Evolutionary conservation across 2,888 invertebrate genomes (phyloP).

Genomic region (Strigamia maritima): DNA sequence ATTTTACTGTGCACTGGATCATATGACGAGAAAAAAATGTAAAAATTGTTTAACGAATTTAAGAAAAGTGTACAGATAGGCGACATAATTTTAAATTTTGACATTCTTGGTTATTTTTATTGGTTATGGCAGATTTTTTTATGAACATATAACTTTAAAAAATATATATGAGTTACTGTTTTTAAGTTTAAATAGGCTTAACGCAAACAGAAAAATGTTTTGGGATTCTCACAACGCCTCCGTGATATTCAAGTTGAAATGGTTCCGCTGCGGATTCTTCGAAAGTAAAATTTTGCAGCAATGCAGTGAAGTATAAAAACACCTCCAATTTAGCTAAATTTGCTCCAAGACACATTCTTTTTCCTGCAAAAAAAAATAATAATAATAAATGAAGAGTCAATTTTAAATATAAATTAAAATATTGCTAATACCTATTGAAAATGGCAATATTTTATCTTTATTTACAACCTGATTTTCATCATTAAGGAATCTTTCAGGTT

Average conservation of each 20-base stretch:
- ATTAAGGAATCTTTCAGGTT: constrained; percentile 15
- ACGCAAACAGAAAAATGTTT: not conserved
- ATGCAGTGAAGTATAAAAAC: constrained; percentile 1
- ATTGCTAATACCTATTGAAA: constrained; percentile 17
- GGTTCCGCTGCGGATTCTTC: not conserved
- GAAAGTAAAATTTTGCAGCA: not conserved
- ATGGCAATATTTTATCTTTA: constrained; percentile 26
- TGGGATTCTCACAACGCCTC: not conserved
- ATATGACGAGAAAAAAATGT: too few relatives aligned
- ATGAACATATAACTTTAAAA: too few relatives aligned
- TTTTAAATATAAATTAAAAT: not conserved
- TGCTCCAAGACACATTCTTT: constrained; percentile 1
- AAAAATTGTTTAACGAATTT: too few relatives aligned
- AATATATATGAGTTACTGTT: too few relatives aligned
- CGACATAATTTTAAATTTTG: too few relatives aligned
- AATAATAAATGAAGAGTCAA: not conserved
- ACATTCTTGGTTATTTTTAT: too few relatives aligned
- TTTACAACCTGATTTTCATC: not conserved
- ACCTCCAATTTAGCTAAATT: constrained; percentile 2
- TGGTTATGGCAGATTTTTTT: too few relatives aligned
- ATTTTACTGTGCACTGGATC: too few relatives aligned
- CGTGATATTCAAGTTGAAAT: not conserved
- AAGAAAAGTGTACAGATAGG: too few relatives aligned
- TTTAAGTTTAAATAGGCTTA: not conserved
- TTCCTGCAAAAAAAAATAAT: too few relatives aligned